A percentile compares a stretch with the other conserved stretches of the same genome.
These are phyloP conservation scores for Zelostemma sp. DNA, from an alignment of 1,140 invertebrate genomes.

Conservation along the genomic window DNA sequence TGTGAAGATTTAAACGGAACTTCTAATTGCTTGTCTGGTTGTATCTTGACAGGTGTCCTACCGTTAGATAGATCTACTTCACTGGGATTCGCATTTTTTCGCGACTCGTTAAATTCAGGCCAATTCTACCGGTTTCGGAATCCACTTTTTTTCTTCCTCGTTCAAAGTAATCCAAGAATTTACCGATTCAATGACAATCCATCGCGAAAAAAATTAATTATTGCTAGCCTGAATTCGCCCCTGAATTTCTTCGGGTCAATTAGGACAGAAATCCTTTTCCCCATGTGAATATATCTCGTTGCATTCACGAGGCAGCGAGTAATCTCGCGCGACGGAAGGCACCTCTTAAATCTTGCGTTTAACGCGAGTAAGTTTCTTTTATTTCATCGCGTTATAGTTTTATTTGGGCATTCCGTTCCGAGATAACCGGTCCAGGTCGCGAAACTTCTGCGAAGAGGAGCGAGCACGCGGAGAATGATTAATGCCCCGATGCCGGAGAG, in stretches of 20 bases:
- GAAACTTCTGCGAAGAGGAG: constrained; percentile 28
- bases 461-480: constrained; percentile 50
- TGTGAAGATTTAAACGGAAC: too few species aligned
- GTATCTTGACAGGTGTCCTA: too few species aligned
- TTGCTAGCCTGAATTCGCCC: too few species aligned
- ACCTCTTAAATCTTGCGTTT: constrained; percentile 13
- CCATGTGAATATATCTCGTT: constrained; percentile 3
- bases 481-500: constrained; percentile 51
- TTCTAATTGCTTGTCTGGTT: too few species aligned
- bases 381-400: constrained; percentile 11
- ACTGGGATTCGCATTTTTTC: neutral
- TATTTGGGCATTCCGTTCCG: constrained; percentile 31
- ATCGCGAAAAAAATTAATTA: too few species aligned
- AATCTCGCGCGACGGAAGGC: constrained; percentile 13
- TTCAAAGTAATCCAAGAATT: too few species aligned
- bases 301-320: constrained; percentile 1
- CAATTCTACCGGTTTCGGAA: too few species aligned
- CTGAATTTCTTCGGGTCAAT: too few species aligned
- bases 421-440: constrained; percentile 36
- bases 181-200: too few species aligned
- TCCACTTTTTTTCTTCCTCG: too few species aligned
- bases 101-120: too few species aligned
- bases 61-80: neutral
- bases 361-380: constrained; percentile 13
- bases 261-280: too few species aligned